Percentiles rank a stretch among this genome's conserved stretches.
Conservation (phyloP, 2,888 invertebrate genomes). For the Parascotia fuliginaria region DNA sequence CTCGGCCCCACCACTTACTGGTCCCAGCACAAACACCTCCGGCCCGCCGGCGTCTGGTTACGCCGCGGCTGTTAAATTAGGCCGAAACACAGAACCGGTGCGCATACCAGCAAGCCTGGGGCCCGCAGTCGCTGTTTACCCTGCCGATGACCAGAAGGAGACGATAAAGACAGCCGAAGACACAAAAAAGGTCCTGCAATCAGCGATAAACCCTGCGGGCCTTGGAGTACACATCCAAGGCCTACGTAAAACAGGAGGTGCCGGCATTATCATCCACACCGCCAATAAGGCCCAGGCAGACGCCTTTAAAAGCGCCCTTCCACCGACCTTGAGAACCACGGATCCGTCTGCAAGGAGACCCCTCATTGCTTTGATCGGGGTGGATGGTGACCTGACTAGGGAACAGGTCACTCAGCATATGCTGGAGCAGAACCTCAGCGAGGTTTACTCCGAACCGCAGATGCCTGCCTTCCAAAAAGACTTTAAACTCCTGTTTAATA, state of each 20-base stretch:
- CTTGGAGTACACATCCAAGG: constrained; percentile 1
- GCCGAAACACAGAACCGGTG: not conserved
- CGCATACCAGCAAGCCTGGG: not conserved
- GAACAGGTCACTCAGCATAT: not conserved
- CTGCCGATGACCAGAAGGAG: not conserved
- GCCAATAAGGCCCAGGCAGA: constrained; percentile 7
- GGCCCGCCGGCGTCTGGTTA: not conserved
- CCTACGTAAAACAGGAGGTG: constrained; percentile 3
- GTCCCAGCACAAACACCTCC: not conserved
- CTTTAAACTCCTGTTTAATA: too few relatives aligned
- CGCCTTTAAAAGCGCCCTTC: constrained; percentile 1
- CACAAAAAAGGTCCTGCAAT: constrained; percentile 9
- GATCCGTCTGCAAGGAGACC: constrained; percentile 14
- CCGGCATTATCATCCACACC: constrained; percentile 13
- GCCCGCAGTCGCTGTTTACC: constrained; percentile 19
- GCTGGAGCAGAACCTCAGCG: not conserved
- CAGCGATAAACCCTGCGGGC: not conserved
- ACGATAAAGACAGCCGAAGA: constrained; percentile 12
- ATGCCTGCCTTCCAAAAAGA: too few relatives aligned
- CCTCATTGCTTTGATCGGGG: not conserved
- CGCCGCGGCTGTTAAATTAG: not conserved
- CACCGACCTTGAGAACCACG: not conserved
- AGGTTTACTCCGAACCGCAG: not conserved
- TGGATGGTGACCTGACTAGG: not conserved
- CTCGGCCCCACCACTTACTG: too few relatives aligned